Evolutionary conservation across 2,888 invertebrate genomes (phyloP).

Genomic region (Hirtodrosophila alboralis): DNA sequence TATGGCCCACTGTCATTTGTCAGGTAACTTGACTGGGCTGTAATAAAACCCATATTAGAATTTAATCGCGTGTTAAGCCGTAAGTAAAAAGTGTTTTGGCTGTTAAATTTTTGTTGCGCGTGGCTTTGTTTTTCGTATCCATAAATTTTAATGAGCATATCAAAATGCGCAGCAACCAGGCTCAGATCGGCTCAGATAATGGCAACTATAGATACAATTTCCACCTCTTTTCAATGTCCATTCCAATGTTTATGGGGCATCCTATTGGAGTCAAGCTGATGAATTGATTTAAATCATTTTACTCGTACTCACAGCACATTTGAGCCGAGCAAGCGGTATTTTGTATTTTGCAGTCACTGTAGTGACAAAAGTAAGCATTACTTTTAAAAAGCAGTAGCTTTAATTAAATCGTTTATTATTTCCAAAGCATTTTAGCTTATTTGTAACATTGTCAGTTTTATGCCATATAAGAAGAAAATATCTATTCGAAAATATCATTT

Average conservation of each 20-base stretch:
- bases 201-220: slow-evolving; percentile 14
- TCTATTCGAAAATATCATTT: no score
- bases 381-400: no score
- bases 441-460: no score
- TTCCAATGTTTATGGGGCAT: slow-evolving; percentile 6
- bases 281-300: slow-evolving; percentile 73
- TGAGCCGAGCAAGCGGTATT: slow-evolving; percentile 16
- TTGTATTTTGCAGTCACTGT: slow-evolving; percentile 63
- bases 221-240: not conserved
- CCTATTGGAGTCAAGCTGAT: slow-evolving; percentile 53
- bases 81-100: slow-evolving; percentile 43
- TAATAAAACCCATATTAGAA: slow-evolving; percentile 72
- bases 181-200: not conserved
- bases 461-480: no score
- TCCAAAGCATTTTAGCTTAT: no score
- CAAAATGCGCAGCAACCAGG: slow-evolving; percentile 3
- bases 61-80: slow-evolving; percentile 71
- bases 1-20: slow-evolving; percentile 37
- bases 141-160: slow-evolving; percentile 54
- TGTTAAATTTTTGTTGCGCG: slow-evolving; percentile 38
- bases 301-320: slow-evolving; percentile 3
- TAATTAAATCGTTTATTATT: no score
- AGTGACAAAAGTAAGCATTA: slow-evolving; percentile 6
- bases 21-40: slow-evolving; percentile 35
- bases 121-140: slow-evolving; percentile 50